phyloP scores from a whole-genome alignment of 1,140 invertebrate species.

The Hesperophylax magnus region DNA sequence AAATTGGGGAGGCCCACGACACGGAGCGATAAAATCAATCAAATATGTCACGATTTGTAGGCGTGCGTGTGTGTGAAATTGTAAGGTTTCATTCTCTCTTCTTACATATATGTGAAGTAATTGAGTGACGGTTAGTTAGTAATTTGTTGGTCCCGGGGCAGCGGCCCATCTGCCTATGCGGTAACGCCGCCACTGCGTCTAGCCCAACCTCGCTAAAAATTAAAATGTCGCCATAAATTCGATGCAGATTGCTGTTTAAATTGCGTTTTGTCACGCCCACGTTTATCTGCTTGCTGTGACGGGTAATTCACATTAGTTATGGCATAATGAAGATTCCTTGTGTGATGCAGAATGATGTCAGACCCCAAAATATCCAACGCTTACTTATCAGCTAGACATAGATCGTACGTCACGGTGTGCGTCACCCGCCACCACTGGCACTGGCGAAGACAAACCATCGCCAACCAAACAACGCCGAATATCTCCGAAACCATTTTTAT shows the following conservation, averaged over 20 bases:
- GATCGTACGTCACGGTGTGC: not conserved
- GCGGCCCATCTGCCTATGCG: too few species aligned
- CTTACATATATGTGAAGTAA: too few species aligned
- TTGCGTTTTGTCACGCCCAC: not conserved
- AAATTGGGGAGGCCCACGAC: too few species aligned
- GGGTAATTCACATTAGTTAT: conserved; percentile 8
- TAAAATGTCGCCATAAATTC: conserved; percentile 8
- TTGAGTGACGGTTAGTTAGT: too few species aligned
- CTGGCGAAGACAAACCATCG: not conserved
- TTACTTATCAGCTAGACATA: not conserved
- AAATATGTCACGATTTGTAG: too few species aligned
- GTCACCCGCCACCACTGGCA: not conserved
- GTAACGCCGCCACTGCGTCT: too few species aligned
- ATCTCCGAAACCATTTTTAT: too few species aligned
- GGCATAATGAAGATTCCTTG: conserved; percentile 10
- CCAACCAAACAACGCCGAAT: not conserved
- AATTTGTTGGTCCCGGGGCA: too few species aligned
- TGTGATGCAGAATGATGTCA: conserved; percentile 6
- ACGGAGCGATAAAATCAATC: too few species aligned
- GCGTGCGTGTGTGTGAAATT: too few species aligned
- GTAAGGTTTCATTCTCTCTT: too few species aligned
- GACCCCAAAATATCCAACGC: not conserved
- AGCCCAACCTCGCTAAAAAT: too few species aligned
- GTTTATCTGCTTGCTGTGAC: not conserved
- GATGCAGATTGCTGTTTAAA: not conserved